A percentile compares a stretch with the other conserved stretches of the same genome.
Conservation (phyloP, 2,113 vertebrate species). For the Cynoglossus semilaevis region DNA sequence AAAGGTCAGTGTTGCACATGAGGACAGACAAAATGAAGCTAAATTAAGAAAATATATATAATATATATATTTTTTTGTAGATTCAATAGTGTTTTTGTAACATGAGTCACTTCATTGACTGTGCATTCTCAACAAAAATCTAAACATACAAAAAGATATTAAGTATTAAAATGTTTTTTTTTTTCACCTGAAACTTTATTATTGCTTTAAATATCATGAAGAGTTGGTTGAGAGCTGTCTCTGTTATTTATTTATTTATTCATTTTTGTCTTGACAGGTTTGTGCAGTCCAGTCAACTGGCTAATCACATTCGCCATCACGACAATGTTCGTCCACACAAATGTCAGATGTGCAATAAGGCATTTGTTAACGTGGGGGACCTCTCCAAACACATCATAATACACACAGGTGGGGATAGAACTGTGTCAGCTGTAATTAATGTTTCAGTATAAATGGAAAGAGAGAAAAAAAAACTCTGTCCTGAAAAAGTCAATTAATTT, state of each 20-base stretch:
- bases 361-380: constrained; percentile 96
- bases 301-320: constrained; percentile 98
- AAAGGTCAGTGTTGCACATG: constrained; percentile 79
- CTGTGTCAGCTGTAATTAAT: too few species aligned
- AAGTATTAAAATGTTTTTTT: too few species aligned
- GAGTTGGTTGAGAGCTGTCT: not conserved
- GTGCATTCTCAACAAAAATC: not conserved
- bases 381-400: constrained; percentile 98
- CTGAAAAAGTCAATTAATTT: too few species aligned
- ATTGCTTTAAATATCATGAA: not conserved
- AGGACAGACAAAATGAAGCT: not conserved
- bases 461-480: too few species aligned
- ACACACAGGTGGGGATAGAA: constrained; percentile 84
- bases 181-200: not conserved
- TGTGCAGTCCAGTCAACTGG: constrained; percentile 95
- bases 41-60: too few species aligned
- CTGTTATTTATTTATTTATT: not conserved
- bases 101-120: not conserved
- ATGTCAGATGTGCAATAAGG: constrained; percentile 93
- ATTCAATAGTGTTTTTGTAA: not conserved
- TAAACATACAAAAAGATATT: not conserved
- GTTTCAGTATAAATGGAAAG: too few species aligned
- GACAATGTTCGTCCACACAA: constrained; percentile 98
- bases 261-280: constrained; percentile 77
- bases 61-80: not conserved